Evolutionary conservation across 37 sponge, comb jelly and placozoan species (phyloP).

Genomic region (Chondrosia reniformis): DNA sequence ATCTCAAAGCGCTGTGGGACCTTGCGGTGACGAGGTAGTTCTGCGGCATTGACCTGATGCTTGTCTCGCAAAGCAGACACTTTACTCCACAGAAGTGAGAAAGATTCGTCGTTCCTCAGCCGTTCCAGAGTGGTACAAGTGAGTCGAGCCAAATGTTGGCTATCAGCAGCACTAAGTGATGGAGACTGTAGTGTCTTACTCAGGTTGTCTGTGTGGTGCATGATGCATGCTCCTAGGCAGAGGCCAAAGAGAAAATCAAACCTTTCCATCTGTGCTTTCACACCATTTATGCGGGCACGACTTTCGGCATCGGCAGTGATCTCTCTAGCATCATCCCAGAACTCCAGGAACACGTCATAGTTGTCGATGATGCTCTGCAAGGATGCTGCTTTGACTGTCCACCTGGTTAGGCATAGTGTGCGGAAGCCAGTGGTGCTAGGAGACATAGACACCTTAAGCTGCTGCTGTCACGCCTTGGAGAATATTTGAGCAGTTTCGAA

Average conservation of each 20-base stretch:
- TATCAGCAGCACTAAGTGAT: neutral
- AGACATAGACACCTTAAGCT: slow-evolving; percentile 17
- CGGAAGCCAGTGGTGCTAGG: slow-evolving; percentile 13
- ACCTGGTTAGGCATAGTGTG: slow-evolving; percentile 39
- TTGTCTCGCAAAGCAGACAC: neutral
- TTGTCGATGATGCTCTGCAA: slow-evolving; percentile 38
- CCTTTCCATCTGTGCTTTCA: neutral
- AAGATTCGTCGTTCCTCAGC: neutral
- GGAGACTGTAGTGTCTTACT: slow-evolving; percentile 1
- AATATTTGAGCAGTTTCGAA: slow-evolving; percentile 38
- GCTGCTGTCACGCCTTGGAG: slow-evolving; percentile 32
- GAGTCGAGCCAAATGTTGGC: neutral
- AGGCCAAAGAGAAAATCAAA: neutral
- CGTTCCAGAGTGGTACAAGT: neutral
- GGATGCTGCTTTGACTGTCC: slow-evolving; percentile 30
- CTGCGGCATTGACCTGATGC: neutral
- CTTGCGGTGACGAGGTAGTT: neutral
- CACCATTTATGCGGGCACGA: neutral
- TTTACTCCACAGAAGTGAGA: neutral
- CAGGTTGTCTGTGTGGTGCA: neutral
- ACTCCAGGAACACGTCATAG: slow-evolving; percentile 5
- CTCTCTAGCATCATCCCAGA: slow-evolving; percentile 38
- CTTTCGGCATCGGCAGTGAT: slow-evolving; percentile 12
- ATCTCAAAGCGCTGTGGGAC: neutral
- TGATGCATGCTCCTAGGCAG: slow-evolving; percentile 2